Evolutionary conservation across 2,888 invertebrate genomes (phyloP), one percentile per base, ranked within the genome.

Genomic region (Stenoptilia bipunctidactyla): DNA sequence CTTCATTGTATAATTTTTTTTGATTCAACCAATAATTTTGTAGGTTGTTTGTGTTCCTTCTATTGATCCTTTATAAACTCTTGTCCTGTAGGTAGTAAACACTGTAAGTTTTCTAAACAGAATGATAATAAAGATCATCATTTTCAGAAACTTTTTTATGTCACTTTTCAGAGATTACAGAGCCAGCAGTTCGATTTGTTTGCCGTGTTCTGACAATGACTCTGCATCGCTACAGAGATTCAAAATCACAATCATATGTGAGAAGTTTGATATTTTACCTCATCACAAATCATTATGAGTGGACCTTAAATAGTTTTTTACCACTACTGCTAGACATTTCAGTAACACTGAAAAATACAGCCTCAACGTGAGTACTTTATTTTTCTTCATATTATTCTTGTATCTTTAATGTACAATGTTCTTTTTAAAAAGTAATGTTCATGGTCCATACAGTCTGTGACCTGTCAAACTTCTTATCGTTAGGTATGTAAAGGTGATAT

Each of bases 201-300:
- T 93, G 94, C 58, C 90, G 92, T 59, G 87, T 91, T 42, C 74
- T 95, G 52, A 88, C 90, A 25, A 85, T 91, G 41, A 93, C 93
- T 1, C 73, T 96, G 48, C 90, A 90, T 44, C 87, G 92, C 51
- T 96, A 96, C 62, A 86, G 90, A 53, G 95, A 96, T 68, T 86
- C 88, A 27, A 83, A 88, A 39, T 96, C 96, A 1, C 92, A 93
- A 61, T 86, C 87, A 12, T 88, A 92, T 53, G 89, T 96, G 5
- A 88, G 88, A 49, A 85, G 87, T 45, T 74, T 96, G 40, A 86
- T 96, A 15, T 68, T 77, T 25, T 87, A 88, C 41, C 77, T 95
- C 12, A 70, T 89, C 1, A 84, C 86, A 39, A 75, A 85, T 39
- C 90, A 95, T 62, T 86, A 89, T 45, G 89, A 90, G 60, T 86